Evolutionary conservation across 2,888 invertebrate species (phyloP), one percentile per base, ranked within the genome.

Genomic region (Prenolepis imparis): DNA sequence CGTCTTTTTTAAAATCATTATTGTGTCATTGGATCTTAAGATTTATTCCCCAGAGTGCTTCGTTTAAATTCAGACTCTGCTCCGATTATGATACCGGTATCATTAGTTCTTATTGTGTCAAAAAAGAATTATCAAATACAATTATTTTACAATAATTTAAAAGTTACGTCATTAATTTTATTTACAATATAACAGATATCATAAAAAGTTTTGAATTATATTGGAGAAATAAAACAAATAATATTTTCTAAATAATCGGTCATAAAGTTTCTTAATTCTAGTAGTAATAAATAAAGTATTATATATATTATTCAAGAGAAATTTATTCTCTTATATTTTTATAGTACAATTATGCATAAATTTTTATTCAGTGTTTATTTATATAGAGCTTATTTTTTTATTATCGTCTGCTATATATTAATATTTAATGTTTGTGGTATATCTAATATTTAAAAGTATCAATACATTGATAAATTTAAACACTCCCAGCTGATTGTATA

Each of bases 1-100:
- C n/a, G 24, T 11, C 24, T 78, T 57, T 57, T 82, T 80, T 57
- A 11, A 67, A 68, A 77, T 0, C n/a, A 78, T 61, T 36, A 64
- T 52, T 52, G 61, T 63, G 48, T 61, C 80, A 73, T 15, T 21
- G 75, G 73, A 61, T 63, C 24, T 57, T 24, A 0, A 24, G n/a
- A 81, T 74, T 81, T 86, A 70, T 77, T 64, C 39, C 28, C 39
- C 3, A n/a, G 8, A 52, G 18, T 21, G 52, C n/a, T 39, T 0
- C 36, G 1, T n/a, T 28, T 39, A 9, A 75, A 77, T 68, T n/a
- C 4, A 28, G 1, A 67, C 21, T 66, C 11, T 48, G 24, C 24
- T 68, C 3, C 11, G 9, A 18, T 18, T n/a, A 64, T 52, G 36
- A 75, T 24, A 18, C 3, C 18, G 11, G n/a, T 12, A 21, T 61